phyloP scores from a whole-genome alignment of 2,888 invertebrate species.

The Pollenia griseotomentosa region DNA sequence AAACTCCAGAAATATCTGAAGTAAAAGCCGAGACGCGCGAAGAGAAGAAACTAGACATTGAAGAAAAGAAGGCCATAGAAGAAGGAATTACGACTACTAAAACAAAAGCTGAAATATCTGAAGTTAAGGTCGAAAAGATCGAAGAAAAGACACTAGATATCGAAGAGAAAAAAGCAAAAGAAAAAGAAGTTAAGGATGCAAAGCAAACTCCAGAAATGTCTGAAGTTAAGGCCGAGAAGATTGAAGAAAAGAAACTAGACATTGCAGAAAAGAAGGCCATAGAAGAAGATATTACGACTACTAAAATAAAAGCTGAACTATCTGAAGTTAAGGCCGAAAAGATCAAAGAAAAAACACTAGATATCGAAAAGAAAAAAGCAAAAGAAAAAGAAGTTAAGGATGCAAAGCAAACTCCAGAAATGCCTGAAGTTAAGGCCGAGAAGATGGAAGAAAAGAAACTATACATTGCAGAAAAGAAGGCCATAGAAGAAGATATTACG shows the following conservation, averaged over 20 bases:
- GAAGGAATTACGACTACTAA: background rate
- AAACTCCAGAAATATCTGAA: slow-evolving; percentile 55
- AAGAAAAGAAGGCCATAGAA: slow-evolving; percentile 35
- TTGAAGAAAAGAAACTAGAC: slow-evolving; percentile 35
- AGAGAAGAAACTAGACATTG: slow-evolving; percentile 44
- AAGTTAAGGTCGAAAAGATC: slow-evolving; percentile 37
- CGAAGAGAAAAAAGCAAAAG: too few species aligned
- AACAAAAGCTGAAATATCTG: slow-evolving; percentile 51
- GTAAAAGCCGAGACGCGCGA: slow-evolving; percentile 48
- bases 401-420: too few species aligned
- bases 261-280: slow-evolving; percentile 27
- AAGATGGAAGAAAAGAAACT: too few species aligned
- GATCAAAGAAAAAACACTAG: slow-evolving; percentile 45
- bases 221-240: too few species aligned
- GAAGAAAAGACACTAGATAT: too few species aligned
- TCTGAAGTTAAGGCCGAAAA: slow-evolving; percentile 40
- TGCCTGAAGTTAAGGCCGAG: too few species aligned
- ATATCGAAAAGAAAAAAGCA: slow-evolving; percentile 30
- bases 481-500: slow-evolving; percentile 1
- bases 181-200: too few species aligned
- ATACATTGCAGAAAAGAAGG: slow-evolving; percentile 36
- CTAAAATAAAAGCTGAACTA: slow-evolving; percentile 28
- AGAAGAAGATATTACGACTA: background rate
- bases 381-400: too few species aligned
- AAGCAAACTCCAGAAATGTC: too few species aligned